Evolutionary conservation across 2,888 invertebrate genomes (phyloP).

Genomic region (Notodonta dromedarius): DNA sequence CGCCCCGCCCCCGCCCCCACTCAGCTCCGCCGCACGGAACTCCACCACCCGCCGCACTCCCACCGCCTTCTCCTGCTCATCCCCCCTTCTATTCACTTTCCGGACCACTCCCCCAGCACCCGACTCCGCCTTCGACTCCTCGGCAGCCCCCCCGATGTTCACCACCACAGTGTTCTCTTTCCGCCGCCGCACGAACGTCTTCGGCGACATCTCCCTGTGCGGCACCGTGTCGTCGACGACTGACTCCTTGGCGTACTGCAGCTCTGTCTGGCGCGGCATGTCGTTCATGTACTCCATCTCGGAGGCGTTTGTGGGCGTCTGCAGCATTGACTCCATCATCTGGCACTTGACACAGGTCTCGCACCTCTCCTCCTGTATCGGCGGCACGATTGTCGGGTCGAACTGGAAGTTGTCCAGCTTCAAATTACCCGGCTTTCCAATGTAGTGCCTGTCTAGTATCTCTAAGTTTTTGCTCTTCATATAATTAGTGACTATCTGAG

Average conservation of each 20-base stretch:
- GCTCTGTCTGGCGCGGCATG: slow-evolving; percentile 68
- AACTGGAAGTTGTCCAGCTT: slow-evolving; percentile 81
- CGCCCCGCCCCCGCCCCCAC: slow-evolving; percentile 20
- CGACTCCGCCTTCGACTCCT: slow-evolving; percentile 24
- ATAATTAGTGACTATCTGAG: slow-evolving; percentile 89
- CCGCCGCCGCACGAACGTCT: slow-evolving; percentile 71
- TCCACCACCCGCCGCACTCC: slow-evolving; percentile 79
- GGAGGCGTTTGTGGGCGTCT: slow-evolving; percentile 91
- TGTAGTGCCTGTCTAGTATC: slow-evolving; percentile 84
- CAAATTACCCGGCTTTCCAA: slow-evolving; percentile 82
- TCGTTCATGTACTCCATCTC: slow-evolving; percentile 85
- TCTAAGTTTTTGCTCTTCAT: slow-evolving; percentile 90
- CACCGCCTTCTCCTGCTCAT: slow-evolving; percentile 36
- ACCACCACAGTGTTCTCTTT: slow-evolving; percentile 76
- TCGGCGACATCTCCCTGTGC: slow-evolving; percentile 56
- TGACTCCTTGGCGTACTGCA: slow-evolving; percentile 69
- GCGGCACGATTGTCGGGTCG: slow-evolving; percentile 75
- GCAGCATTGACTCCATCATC: slow-evolving; percentile 84
- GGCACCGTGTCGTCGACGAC: slow-evolving; percentile 48
- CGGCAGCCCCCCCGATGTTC: slow-evolving; percentile 43
- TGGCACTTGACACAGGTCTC: slow-evolving; percentile 82
- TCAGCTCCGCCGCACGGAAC: slow-evolving; percentile 80
- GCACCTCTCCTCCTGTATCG: slow-evolving; percentile 78
- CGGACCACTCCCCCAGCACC: slow-evolving; percentile 33
- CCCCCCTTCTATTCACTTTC: slow-evolving; percentile 31